A percentile compares a stretch with the other conserved stretches of the same genome.
Evolutionary conservation across 2,113 vertebrate genomes (phyloP).

Genomic region (Podarcis cretensis): DNA sequence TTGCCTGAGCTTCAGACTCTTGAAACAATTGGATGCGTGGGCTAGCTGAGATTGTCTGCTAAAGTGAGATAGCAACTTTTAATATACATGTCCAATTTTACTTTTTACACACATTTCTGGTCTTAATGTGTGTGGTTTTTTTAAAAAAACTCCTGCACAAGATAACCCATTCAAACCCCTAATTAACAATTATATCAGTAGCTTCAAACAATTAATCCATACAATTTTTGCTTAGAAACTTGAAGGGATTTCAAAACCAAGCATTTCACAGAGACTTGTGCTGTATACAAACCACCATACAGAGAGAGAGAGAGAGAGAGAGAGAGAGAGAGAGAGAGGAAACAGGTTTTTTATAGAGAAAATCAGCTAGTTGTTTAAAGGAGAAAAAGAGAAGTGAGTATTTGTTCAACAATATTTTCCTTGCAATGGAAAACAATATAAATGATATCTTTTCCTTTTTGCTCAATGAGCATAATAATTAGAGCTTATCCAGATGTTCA

Average conservation of each 20-base stretch:
- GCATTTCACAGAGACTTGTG: not conserved
- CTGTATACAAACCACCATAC: not conserved
- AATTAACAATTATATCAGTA: conserved; percentile 28
- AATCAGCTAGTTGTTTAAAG: not conserved
- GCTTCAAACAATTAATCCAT: conserved; percentile 8
- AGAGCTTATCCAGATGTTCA: no score
- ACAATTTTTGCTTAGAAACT: not conserved
- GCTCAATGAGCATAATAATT: no score
- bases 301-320: not conserved
- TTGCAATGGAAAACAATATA: not conserved
- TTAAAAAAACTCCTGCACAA: not conserved
- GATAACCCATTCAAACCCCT: not conserved
- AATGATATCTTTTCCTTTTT: not conserved
- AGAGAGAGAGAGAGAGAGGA: not conserved
- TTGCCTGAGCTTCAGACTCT: conserved; percentile 14
- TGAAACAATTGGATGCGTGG: conserved; percentile 3
- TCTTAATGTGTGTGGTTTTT: not conserved
- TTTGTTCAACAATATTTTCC: conserved; percentile 20
- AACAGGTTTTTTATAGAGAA: not conserved
- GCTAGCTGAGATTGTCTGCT: not conserved
- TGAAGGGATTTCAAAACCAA: not conserved
- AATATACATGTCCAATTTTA: conserved; percentile 1
- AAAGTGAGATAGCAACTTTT: conserved; percentile 6
- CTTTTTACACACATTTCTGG: not conserved
- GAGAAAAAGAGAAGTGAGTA: conserved; percentile 3